Evolutionary conservation across 2,797 vertebrate species (phyloP).

Genomic region (Pangasius mekongensis): DNA sequence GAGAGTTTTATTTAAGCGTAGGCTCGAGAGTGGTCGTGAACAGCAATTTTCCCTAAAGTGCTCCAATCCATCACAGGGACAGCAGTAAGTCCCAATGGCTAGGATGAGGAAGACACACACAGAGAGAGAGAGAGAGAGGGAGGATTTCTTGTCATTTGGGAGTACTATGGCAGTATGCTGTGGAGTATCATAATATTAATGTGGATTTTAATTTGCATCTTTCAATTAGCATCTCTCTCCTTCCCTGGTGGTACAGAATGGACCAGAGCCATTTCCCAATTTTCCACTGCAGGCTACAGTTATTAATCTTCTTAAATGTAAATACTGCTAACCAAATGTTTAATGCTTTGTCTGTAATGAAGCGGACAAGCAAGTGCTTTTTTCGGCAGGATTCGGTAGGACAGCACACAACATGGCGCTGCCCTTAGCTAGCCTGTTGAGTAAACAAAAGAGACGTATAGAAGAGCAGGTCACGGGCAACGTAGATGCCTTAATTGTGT

Average conservation of each 20-base stretch:
- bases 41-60: constrained; percentile 59
- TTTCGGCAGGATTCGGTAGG: not conserved
- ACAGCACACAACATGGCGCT: not conserved
- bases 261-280: constrained; percentile 1
- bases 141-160: constrained; percentile 41
- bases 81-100: constrained; percentile 41
- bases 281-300: constrained; percentile 12
- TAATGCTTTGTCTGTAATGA: not conserved
- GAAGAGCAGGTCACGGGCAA: constrained; percentile 51
- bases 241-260: constrained; percentile 3
- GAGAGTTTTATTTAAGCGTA: constrained; percentile 58
- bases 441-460: constrained; percentile 48
- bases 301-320: constrained; percentile 34
- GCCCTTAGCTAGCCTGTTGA: constrained; percentile 37
- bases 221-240: constrained; percentile 38
- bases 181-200: constrained; percentile 51
- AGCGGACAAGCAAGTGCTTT: not conserved
- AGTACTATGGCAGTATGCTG: constrained; percentile 30
- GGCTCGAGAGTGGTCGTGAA: constrained; percentile 52
- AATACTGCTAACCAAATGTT: constrained; percentile 20
- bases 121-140: not conserved
- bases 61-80: constrained; percentile 58
- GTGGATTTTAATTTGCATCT: constrained; percentile 51
- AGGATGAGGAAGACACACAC: constrained; percentile 21
- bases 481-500: constrained; percentile 76